Base-by-base conservation (phyloP, 2,113 vertebrate genomes). In the Lagopus leucura region DNA sequence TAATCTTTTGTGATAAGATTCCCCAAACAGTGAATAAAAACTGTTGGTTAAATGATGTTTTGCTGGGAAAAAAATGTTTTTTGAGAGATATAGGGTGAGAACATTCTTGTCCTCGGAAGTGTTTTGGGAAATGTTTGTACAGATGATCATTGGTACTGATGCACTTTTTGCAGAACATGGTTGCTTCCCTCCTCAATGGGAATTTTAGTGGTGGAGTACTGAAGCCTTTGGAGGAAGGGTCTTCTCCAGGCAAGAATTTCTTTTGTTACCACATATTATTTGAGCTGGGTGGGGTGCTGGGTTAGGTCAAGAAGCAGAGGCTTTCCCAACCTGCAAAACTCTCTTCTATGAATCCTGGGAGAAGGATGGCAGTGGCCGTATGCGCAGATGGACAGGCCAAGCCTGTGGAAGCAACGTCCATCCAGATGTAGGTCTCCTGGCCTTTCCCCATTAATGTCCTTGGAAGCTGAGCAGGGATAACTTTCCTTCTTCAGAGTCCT, bases 1-100 rank as follows among this genome's bases (percentile, higher is more conserved):
- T 80, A 67, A 84, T 66, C 25, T 93, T 96, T 95, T 5, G 13
- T 58, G 91, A 27, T 36, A 88, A 93, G 25, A 57, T 57, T 88
- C 43, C 82, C 72, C 54, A 65, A 70, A 50, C n/a, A 57, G 61
- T 48, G 75, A 66, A 66, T 58, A 63, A 74, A 0, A 2, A 57
- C 28, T 73, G 38, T 42, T 63, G 36, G 69, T 91, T 77, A 80
- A 32, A 20, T 15, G 78, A 32, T 75, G 47, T 32, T 84, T 90
- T 60, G 25, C 42, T 75, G 43, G 18, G 15, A 58, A 36, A 36
- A 58, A 57, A 57, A 32, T 57, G 19, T 2, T 3, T 54, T 45
- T 82, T 38, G 25, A 60, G 10, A 19, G 61, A 5, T 27, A 34
- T 48, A 34, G 10, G 13, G 28, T 71, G 34, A 91, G 57, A 72